Conservation (phyloP, 1,140 invertebrate genomes). For the Drosophila aff. region DNA sequence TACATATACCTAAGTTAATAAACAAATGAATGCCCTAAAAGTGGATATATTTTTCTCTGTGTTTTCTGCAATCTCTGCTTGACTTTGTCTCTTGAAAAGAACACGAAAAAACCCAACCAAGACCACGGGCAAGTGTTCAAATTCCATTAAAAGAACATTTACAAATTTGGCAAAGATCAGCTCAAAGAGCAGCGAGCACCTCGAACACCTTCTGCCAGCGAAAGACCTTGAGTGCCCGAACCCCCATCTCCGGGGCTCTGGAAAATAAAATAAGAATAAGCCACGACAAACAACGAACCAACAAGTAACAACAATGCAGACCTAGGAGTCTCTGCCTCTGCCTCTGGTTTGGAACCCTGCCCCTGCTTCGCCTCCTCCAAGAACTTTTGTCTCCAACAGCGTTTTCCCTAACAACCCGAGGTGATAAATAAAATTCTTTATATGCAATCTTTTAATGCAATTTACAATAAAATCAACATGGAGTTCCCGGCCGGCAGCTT, state of each 20-base stretch:
- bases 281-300: constrained; percentile 73
- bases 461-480: constrained; percentile 84
- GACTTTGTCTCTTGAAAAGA: constrained; percentile 50
- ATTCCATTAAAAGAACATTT: constrained; percentile 83
- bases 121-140: constrained; percentile 73
- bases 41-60: constrained; percentile 16
- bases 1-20: too few relatives aligned
- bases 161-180: constrained; percentile 82
- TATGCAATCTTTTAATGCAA: constrained; percentile 84
- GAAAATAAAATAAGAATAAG: constrained; percentile 30
- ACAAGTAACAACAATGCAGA: constrained; percentile 57
- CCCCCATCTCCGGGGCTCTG: constrained; percentile 27
- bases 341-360: neutral
- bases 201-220: constrained; percentile 61
- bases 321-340: constrained; percentile 3
- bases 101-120: constrained; percentile 32
- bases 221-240: constrained; percentile 75
- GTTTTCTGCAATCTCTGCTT: constrained; percentile 28
- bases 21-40: neutral
- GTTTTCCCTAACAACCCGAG: constrained; percentile 83
- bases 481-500: constrained; percentile 56
- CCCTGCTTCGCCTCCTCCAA: neutral
- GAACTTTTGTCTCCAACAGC: constrained; percentile 83
- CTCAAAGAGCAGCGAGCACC: constrained; percentile 7
- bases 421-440: constrained; percentile 85